Evolutionary conservation across 30 jellyfish, hydroid and myxozoan species (phyloP).

Genomic region (Morbakka virulenta): DNA sequence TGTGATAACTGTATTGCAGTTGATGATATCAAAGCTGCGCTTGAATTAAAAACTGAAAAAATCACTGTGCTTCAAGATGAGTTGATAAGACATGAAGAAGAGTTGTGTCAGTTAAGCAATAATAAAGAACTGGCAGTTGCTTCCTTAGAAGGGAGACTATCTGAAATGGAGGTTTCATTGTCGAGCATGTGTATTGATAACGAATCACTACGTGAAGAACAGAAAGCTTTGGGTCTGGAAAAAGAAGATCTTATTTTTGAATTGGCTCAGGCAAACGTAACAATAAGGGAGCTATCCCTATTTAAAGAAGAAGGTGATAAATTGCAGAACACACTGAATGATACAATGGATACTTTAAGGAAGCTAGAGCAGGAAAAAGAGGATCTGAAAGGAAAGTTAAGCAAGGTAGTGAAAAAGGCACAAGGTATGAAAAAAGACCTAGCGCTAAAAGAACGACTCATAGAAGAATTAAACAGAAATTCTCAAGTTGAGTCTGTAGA

Average conservation of each 20-base stretch:
- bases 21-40: neutral
- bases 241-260: neutral
- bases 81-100: neutral
- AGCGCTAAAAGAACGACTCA: constrained; percentile 37
- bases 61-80: neutral
- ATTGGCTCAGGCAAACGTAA: neutral
- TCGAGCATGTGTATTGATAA: neutral
- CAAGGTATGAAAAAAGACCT: constrained; percentile 69
- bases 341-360: neutral
- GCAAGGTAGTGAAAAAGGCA: constrained; percentile 66
- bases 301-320: neutral
- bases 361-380: constrained; percentile 26
- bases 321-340: neutral
- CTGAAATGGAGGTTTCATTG: neutral
- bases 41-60: neutral
- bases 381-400: constrained; percentile 57
- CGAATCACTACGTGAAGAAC: neutral
- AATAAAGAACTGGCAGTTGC: neutral
- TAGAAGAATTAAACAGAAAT: neutral
- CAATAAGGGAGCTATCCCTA: neutral
- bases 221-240: neutral
- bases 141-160: neutral
- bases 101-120: neutral
- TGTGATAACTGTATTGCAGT: neutral
- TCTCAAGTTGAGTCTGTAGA: neutral